Evolutionary conservation across 1,140 invertebrate genomes (phyloP).

Genomic region (Bombus confusus): DNA sequence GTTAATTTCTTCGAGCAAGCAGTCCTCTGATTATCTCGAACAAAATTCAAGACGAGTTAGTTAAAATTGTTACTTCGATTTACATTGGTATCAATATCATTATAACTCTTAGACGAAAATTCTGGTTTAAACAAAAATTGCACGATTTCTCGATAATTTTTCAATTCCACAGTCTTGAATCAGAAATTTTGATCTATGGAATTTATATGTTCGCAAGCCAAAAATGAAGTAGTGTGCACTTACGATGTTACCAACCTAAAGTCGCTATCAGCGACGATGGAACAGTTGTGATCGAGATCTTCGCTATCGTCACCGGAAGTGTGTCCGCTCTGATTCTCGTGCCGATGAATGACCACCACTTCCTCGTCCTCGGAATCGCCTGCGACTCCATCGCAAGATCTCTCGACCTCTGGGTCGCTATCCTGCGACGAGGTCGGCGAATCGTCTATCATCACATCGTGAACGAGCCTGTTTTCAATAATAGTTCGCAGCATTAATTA

Average conservation of each 20-base stretch:
- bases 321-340: constrained; percentile 76
- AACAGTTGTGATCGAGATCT: constrained; percentile 77
- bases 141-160: neutral
- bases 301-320: constrained; percentile 79
- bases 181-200: neutral
- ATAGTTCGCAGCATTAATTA: neutral
- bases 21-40: neutral
- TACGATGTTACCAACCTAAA: constrained; percentile 77
- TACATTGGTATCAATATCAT: too few relatives aligned
- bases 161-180: neutral
- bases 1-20: neutral
- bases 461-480: constrained; percentile 85
- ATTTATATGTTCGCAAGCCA: neutral
- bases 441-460: constrained; percentile 90
- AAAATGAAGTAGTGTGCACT: constrained; percentile 45
- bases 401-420: constrained; percentile 83
- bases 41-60: neutral
- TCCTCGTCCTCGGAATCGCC: constrained; percentile 78
- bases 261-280: constrained; percentile 80
- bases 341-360: constrained; percentile 75
- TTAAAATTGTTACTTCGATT: neutral
- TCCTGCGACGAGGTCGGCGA: constrained; percentile 88
- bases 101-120: neutral
- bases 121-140: neutral
- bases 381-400: constrained; percentile 67